These are phyloP conservation scores for Crypturellus undulatus DNA, from an alignment of 2,113 vertebrate species.

Conservation along the genomic window DNA sequence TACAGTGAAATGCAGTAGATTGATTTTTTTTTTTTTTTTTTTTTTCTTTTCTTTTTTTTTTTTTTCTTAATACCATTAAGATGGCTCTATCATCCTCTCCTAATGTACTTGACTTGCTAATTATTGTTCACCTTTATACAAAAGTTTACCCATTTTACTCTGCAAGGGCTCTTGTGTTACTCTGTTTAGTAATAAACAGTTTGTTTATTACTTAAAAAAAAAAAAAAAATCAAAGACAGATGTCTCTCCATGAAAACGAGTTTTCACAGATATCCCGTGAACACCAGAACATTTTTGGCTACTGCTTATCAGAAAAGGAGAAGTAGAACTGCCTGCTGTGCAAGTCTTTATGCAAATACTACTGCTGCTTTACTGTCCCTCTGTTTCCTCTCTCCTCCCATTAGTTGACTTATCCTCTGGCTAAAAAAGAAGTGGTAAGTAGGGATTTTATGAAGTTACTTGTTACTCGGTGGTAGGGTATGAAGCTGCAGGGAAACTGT, in stretches of 20 bases:
- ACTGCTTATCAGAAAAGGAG: neutral
- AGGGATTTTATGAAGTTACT: neutral
- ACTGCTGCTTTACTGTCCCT: neutral
- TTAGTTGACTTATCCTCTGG: neutral
- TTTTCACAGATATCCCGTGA: slow-evolving; percentile 19
- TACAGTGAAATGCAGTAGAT: neutral
- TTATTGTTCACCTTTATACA: neutral
- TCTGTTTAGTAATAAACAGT: no score
- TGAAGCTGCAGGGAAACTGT: neutral
- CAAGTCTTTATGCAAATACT: neutral
- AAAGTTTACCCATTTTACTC: neutral
- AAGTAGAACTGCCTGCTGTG: neutral
- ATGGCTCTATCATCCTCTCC: neutral
- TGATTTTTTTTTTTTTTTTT: neutral
- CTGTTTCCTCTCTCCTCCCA: neutral
- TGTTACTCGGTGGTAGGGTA: neutral
- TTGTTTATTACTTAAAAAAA: neutral
- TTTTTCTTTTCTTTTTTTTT: slow-evolving; percentile 1
- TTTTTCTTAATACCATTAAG: neutral
- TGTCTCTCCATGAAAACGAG: slow-evolving; percentile 54
- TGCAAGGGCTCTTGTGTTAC: neutral
- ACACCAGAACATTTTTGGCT: slow-evolving; percentile 6
- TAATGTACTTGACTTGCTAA: neutral
- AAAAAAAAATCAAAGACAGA: neutral
- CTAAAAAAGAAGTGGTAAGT: neutral